phyloP scores from a whole-genome alignment of 2,888 invertebrate genomes.

The Panzeria rudis region DNA sequence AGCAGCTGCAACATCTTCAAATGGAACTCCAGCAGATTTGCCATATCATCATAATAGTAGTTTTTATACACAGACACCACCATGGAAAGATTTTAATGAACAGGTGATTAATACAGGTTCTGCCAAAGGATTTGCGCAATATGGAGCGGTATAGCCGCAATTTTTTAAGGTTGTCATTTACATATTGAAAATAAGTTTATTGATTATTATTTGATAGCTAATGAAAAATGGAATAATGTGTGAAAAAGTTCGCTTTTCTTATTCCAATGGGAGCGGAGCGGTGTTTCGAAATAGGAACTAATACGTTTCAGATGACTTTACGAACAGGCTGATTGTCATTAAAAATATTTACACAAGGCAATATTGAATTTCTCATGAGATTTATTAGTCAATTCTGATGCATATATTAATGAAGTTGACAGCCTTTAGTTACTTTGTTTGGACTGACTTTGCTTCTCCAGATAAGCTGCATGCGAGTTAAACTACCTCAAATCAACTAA shows the following conservation, averaged over 20 bases:
- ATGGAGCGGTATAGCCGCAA: slow-evolving; percentile 77
- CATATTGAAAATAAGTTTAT: slow-evolving; percentile 12
- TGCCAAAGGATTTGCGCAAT: slow-evolving; percentile 74
- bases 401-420: too few relatives aligned
- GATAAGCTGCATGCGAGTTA: too few relatives aligned
- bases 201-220: slow-evolving; percentile 18
- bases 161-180: not conserved
- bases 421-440: too few relatives aligned
- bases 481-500: too few relatives aligned
- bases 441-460: too few relatives aligned
- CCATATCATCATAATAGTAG: slow-evolving; percentile 82
- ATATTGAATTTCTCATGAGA: too few relatives aligned
- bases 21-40: slow-evolving; percentile 50
- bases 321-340: too few relatives aligned
- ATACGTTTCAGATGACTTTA: too few relatives aligned
- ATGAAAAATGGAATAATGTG: not conserved
- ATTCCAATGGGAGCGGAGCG: too few relatives aligned
- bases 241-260: not conserved
- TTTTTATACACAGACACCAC: slow-evolving; percentile 83
- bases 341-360: too few relatives aligned
- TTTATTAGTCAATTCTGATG: too few relatives aligned
- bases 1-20: slow-evolving; percentile 42
- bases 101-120: slow-evolving; percentile 77
- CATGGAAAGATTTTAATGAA: slow-evolving; percentile 83
- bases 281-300: too few relatives aligned